Base-by-base conservation (phyloP, 2,113 vertebrate species). In the Tenebrosternarchus preto region DNA sequence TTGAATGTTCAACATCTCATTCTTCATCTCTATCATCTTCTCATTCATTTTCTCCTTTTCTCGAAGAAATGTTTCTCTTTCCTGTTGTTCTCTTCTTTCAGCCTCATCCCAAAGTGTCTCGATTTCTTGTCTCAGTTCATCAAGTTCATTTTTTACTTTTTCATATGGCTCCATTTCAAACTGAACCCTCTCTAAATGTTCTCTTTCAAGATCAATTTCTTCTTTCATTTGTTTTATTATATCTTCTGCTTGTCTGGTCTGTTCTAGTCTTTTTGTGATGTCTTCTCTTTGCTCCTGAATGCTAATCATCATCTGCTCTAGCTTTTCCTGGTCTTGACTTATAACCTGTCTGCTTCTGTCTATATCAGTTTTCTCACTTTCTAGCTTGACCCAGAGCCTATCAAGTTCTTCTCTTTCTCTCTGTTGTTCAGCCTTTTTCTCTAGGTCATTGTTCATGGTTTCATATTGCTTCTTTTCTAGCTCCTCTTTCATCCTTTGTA, bases 1-100 rank as follows among this genome's bases (percentile, higher is more conserved):
- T 68, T 90, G 86, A 60, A 90, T 80, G 75, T 91, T 87, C 67
- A 22, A 66, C 25, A 87, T 86, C 76, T 90, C 80, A 70, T 67
- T 86, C 77, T 86, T 87, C n/a, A 81, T 73, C 16, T 63, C 29
- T 17, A 82, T 77, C 43, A 80, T 77, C 50, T 80, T 85, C 31
- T 31, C 61, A 64, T 72, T 63, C 20, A 85, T 53, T 39, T 82
- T 61, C 56, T 82, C 77, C 19, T 76, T 80, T 5, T 82, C 77
- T 15, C 15, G 53, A 2, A 53, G 69, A 39, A 82, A 76, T 50
- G 25, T 66, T 17, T 82, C 72, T 33, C 31, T 46, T 59, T 82
- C 70, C 25, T 73, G 60, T 16, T 68, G 69, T 29, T 82, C 69
- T 31, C 63, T 61, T 20, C 68, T 73, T 77, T 86, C 86, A 33